A percentile compares a stretch with the other conserved stretches of the same genome.
Evolutionary conservation across 1,140 invertebrate species (phyloP).

Genomic region (Papilio polyxenes): DNA sequence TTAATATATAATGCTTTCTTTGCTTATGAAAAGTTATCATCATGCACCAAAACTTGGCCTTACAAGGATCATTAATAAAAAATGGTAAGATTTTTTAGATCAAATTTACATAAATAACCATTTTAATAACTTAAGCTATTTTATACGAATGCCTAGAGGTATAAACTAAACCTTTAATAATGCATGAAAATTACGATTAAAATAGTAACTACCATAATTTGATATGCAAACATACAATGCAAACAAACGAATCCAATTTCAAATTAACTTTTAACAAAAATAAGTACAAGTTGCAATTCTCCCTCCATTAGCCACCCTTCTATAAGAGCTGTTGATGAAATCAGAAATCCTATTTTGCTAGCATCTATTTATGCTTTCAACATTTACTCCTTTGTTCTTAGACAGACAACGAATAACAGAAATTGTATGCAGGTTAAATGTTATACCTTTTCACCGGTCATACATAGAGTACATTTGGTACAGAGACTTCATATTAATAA

Average conservation of each 20-base stretch:
- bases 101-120: background rate
- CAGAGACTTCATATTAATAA: too few relatives aligned
- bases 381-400: background rate
- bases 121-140: background rate
- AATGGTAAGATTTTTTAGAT: background rate
- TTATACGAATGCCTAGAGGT: background rate
- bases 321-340: too few relatives aligned
- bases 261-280: too few relatives aligned
- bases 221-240: too few relatives aligned
- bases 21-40: background rate
- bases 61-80: background rate
- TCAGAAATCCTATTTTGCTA: too few relatives aligned
- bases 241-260: too few relatives aligned
- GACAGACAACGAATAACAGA: background rate
- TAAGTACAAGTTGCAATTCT: too few relatives aligned
- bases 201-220: too few relatives aligned
- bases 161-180: too few relatives aligned
- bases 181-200: too few relatives aligned
- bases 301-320: too few relatives aligned
- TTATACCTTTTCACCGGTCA: background rate
- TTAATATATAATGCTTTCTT: background rate
- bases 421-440: background rate
- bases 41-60: background rate
- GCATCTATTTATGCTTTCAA: too few relatives aligned
- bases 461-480: background rate